These are phyloP conservation scores for Lerema accius DNA, from an alignment of 1,140 invertebrate species.

Conservation along the genomic window DNA sequence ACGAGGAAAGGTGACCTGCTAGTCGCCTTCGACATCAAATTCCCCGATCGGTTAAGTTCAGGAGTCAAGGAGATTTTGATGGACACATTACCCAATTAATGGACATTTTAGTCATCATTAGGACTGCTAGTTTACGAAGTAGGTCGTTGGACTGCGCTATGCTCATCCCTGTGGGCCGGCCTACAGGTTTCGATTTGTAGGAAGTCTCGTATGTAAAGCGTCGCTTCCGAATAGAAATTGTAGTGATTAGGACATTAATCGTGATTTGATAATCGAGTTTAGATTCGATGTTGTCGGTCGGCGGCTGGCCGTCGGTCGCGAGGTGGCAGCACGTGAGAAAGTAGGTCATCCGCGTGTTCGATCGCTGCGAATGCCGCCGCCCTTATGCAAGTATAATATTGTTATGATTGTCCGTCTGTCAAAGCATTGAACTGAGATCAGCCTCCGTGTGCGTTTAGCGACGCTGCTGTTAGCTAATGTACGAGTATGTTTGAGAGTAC, in stretches of 20 bases:
- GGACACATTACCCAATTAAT: conserved; percentile 92
- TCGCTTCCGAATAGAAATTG: conserved; percentile 5
- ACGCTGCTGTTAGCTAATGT: conserved; percentile 32
- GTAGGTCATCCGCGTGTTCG: conserved; percentile 19
- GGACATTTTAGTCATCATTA: conserved; percentile 9
- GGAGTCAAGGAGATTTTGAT: conserved; percentile 94
- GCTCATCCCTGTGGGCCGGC: conserved; percentile 14
- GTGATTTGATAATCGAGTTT: conserved; percentile 4
- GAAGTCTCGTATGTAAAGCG: conserved; percentile 1
- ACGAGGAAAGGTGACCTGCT: conserved; percentile 96
- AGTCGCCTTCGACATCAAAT: conserved; percentile 98
- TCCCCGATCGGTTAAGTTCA: conserved; percentile 93
- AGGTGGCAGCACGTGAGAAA: conserved; percentile 1
- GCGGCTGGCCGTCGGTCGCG: background rate
- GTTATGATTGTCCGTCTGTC: conserved; percentile 21
- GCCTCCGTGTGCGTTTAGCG: conserved; percentile 13
- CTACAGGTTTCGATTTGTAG: conserved; percentile 10
- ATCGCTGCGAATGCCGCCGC: background rate
- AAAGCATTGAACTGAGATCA: conserved; percentile 6
- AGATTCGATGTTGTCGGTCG: no score
- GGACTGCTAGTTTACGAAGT: conserved; percentile 45
- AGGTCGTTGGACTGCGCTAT: conserved; percentile 31
- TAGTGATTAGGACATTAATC: background rate
- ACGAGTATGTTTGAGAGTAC: conserved; percentile 44
- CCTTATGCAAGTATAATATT: conserved; percentile 19